Conservation (phyloP, 1,140 invertebrate genomes). For the Cydia strobilella region DNA sequence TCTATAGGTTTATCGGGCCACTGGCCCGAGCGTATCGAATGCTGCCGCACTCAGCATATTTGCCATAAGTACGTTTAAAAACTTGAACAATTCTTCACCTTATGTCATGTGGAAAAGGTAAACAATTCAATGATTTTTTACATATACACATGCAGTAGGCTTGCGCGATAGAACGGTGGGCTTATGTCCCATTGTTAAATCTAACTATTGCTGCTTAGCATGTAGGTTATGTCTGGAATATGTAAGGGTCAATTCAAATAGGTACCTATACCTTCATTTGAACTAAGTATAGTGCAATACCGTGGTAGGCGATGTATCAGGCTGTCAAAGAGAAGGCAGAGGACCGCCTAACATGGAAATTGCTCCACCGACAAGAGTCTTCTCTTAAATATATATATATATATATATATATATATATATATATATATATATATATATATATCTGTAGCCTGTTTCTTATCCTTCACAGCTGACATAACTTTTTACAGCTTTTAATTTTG, state of each 20-base stretch:
- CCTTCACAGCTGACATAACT: no score
- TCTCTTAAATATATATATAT: no score
- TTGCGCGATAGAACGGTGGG: background rate
- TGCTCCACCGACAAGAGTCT: no score
- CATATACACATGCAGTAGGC: background rate
- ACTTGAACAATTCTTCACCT: background rate
- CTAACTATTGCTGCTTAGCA: conserved; percentile 25
- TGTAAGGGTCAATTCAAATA: conserved; percentile 14
- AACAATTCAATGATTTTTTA: background rate
- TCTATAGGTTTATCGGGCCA: conserved; percentile 24
- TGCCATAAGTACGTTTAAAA: background rate
- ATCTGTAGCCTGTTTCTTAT: no score
- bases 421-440: no score
- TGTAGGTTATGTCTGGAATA: conserved; percentile 19
- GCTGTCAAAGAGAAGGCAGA: no score
- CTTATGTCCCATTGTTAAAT: conserved; percentile 27
- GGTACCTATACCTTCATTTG: background rate
- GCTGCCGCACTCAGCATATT: background rate
- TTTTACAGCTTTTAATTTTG: no score
- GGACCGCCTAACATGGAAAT: no score
- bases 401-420: no score
- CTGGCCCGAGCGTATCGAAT: conserved; percentile 24
- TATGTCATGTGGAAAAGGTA: background rate
- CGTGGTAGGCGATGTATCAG: no score
- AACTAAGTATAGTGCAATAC: no score